A percentile compares a stretch with the other conserved stretches of the same genome.
These are phyloP conservation scores for Glyptemys insculpta DNA, from an alignment of 2,797 vertebrate species.

Conservation along the genomic window DNA sequence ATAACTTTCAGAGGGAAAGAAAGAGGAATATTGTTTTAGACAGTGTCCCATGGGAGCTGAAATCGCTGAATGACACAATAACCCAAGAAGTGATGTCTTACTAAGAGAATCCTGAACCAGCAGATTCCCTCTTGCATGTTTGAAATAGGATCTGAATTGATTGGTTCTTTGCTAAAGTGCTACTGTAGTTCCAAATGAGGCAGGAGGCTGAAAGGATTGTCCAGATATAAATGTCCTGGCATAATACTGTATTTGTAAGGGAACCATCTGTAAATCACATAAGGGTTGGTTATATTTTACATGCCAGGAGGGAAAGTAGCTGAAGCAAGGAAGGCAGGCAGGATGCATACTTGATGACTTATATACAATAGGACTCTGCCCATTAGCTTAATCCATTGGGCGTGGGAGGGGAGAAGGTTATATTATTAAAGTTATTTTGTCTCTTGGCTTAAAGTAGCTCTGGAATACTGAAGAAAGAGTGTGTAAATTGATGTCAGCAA, in stretches of 20 bases:
- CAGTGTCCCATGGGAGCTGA: background rate
- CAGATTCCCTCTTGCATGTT: background rate
- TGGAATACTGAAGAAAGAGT: background rate
- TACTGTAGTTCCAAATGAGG: slow-evolving; percentile 5
- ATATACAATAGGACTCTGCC: background rate
- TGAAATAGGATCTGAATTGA: background rate
- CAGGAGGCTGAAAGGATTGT: background rate
- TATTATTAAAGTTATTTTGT: background rate
- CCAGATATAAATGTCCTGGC: background rate
- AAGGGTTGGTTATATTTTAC: background rate
- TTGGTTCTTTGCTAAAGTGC: background rate
- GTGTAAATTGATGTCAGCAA: background rate
- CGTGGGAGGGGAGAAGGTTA: background rate
- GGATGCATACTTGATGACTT: background rate
- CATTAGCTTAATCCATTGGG: background rate
- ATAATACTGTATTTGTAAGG: background rate
- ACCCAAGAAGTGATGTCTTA: background rate
- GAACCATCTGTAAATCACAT: background rate
- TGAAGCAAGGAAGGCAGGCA: background rate
- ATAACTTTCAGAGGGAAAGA: background rate
- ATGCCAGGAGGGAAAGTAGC: background rate
- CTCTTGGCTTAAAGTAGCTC: background rate
- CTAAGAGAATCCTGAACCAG: background rate
- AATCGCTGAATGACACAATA: background rate
- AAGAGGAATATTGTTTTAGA: background rate